phyloP scores from a whole-genome alignment of 2,888 invertebrate species.

The Machimus atricapillus region DNA sequence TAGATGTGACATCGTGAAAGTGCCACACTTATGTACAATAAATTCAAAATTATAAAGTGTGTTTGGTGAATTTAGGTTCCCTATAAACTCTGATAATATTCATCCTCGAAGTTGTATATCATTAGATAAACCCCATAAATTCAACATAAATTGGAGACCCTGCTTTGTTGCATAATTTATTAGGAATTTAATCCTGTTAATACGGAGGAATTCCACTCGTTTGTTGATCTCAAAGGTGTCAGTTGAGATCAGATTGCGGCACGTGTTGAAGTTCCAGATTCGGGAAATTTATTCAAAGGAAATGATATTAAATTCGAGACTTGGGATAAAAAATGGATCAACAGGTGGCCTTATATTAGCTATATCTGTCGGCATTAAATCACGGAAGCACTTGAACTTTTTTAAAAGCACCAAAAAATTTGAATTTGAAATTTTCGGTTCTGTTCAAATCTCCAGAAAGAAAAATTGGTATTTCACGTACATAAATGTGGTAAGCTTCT shows the following conservation, averaged over 20 bases:
- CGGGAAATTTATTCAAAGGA: background rate
- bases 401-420: background rate
- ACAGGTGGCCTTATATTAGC: background rate
- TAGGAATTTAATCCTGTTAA: background rate
- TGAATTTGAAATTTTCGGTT: background rate
- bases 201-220: background rate
- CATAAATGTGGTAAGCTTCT: no score
- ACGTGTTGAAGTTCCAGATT: background rate
- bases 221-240: background rate
- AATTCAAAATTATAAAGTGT: background rate
- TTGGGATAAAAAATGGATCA: background rate
- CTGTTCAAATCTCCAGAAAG: background rate
- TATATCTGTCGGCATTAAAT: background rate
- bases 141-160: background rate
- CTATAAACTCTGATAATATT: background rate
- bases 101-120: background rate
- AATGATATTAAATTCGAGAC: background rate
- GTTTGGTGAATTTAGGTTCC: background rate
- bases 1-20: background rate
- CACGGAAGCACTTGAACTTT: background rate
- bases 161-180: background rate
- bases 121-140: background rate
- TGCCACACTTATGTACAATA: background rate
- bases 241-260: background rate
- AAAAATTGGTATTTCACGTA: no score